Base-by-base conservation (phyloP, 1,140 invertebrate genomes). In the Pogonomyrmex californicus region DNA sequence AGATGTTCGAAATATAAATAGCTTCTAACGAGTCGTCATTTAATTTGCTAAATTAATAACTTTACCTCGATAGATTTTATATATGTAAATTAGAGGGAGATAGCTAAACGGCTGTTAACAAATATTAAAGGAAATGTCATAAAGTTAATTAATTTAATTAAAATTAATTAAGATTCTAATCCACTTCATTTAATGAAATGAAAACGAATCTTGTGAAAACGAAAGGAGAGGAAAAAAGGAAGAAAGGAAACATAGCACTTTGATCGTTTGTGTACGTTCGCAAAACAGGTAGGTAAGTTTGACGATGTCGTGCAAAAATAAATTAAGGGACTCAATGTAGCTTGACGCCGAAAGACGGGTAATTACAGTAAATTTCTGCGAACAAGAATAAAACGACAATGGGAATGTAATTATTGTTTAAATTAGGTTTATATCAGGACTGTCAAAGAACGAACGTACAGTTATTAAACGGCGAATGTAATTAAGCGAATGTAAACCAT, bases 351-450 rank as follows among this genome's bases (percentile, higher is more conserved):
- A 33, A 71, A 51, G 68, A 71, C 68, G 30, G 47, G 30, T 30
- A 71, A 71, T 71, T 71, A 51, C 49, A 30, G 44, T 71, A 49
- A 49, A 71, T 49, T 71, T 51, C 68, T 30, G 6, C 68, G 14
- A 33, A 44, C 7, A 71, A 71, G 47, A 51, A 51, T 71, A 66
- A 38, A 44, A 44, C 10, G 30, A 51, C 30, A 49, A 71, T 70
- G 33, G 66, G 6, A 70, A 49, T 51, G 73, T 44, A 76, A 58
- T 76, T 76, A 58, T 76, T 58, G 51, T 17, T 76, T 76, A 76
- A 76, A 71, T 71, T 71, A 71, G 44, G 30, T 71, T 71, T 51
- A 70, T 70, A 71, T 71, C 68, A 70, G 49, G 44, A 47, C n/a
- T 47, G 66, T 70, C 66, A 71, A 71, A 47, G 41, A 71, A 49